Conservation (phyloP, 2,888 invertebrate species). For the Chalcis sispes region DNA sequence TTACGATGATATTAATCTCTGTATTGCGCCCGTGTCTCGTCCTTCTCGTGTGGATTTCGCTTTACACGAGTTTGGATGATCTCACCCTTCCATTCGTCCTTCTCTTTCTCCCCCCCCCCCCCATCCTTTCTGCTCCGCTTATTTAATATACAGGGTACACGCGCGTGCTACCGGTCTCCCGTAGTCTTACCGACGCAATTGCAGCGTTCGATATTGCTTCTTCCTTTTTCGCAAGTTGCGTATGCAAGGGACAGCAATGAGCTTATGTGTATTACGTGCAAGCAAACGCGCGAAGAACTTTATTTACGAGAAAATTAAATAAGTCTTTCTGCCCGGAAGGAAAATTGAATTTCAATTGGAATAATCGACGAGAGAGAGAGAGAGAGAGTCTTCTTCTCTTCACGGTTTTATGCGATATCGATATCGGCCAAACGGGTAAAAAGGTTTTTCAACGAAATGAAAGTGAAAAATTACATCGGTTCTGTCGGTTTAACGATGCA, state of each 20-base stretch:
- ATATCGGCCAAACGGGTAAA: neutral
- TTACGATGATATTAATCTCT: slow-evolving; percentile 72
- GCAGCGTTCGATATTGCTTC: no score
- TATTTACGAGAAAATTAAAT: slow-evolving; percentile 35
- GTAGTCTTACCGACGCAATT: neutral
- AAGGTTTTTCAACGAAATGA: neutral
- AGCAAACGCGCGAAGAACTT: slow-evolving; percentile 26
- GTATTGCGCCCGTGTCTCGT: slow-evolving; percentile 64
- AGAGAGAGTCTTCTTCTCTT: neutral
- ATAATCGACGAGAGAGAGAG: neutral
- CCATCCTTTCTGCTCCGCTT: neutral
- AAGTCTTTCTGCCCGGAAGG: slow-evolving; percentile 3
- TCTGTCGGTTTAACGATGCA: neutral
- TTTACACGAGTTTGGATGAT: neutral
- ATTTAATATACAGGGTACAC: neutral
- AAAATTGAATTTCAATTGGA: slow-evolving; percentile 25
- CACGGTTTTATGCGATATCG: neutral
- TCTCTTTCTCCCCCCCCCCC: neutral
- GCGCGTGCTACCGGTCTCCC: neutral
- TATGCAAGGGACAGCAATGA: no score
- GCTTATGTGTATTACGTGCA: no score
- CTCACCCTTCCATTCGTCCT: neutral
- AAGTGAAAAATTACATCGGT: neutral
- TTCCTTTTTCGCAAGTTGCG: neutral
- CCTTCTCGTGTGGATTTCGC: neutral